phyloP scores from a whole-genome alignment of 2,113 vertebrate species.

The Dissostichus mawsoni region DNA sequence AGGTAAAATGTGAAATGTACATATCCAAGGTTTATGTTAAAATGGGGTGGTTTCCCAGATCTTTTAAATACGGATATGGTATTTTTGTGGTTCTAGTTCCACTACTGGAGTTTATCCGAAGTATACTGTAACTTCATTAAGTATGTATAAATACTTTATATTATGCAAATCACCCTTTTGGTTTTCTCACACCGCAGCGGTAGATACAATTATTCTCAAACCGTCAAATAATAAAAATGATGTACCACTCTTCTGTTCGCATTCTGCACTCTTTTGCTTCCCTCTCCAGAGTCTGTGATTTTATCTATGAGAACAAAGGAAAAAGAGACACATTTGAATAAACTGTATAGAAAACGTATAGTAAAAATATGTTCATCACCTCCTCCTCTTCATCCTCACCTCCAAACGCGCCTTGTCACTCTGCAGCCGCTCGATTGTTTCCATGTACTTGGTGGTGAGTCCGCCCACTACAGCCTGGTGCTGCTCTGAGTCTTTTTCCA shows the following conservation, averaged over 20 bases:
- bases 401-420: conserved; percentile 93
- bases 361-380: background rate
- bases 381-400: conserved; percentile 76
- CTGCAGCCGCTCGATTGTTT: conserved; percentile 94
- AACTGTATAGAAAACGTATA: background rate
- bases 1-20: background rate
- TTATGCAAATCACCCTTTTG: background rate
- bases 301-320: conserved; percentile 83
- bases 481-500: conserved; percentile 89
- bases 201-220: background rate
- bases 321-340: background rate
- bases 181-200: background rate
- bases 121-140: background rate
- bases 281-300: conserved; percentile 92
- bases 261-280: conserved; percentile 95
- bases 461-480: conserved; percentile 91
- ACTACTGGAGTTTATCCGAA: background rate
- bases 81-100: background rate
- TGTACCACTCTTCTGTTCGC: conserved; percentile 95
- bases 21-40: background rate
- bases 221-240: background rate
- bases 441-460: conserved; percentile 90
- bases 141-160: background rate
- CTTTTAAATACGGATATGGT: background rate
- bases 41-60: background rate